Evolutionary conservation across 2,888 invertebrate species (phyloP).

Genomic region (Polietes domitor): DNA sequence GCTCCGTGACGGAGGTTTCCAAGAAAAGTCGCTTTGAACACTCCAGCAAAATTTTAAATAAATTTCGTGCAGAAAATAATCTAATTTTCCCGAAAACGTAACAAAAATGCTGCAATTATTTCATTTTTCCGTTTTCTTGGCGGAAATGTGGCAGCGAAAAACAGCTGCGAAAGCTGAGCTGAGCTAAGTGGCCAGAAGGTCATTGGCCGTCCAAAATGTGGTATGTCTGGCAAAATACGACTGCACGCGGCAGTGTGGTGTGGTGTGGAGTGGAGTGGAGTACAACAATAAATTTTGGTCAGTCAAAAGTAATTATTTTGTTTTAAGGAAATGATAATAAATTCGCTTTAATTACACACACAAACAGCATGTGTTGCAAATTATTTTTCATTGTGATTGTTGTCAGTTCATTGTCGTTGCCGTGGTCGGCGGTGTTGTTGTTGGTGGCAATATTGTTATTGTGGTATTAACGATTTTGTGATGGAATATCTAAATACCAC

Average conservation of each 20-base stretch:
- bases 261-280: too few species aligned
- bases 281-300: conserved; percentile 6
- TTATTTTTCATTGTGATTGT: neutral
- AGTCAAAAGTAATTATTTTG: conserved; percentile 10
- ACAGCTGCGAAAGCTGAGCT: neutral
- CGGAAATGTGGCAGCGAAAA: neutral
- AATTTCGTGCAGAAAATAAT: conserved; percentile 14
- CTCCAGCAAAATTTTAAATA: too few species aligned
- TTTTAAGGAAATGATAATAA: conserved; percentile 31
- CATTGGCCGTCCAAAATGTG: conserved; percentile 6
- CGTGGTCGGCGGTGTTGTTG: neutral
- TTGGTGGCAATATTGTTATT: neutral
- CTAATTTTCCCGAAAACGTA: neutral
- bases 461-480: neutral
- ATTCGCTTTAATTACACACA: conserved; percentile 16
- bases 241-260: neutral
- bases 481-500: neutral
- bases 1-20: neutral
- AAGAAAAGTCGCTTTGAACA: too few species aligned
- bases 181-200: conserved; percentile 10
- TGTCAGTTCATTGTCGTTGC: neutral
- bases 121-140: neutral
- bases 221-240: neutral
- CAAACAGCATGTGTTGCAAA: conserved; percentile 19
- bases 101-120: neutral